A percentile compares a stretch with the other conserved stretches of the same genome.
Evolutionary conservation across 1,140 invertebrate species (phyloP).

Genomic region (Vanessa atalanta): DNA sequence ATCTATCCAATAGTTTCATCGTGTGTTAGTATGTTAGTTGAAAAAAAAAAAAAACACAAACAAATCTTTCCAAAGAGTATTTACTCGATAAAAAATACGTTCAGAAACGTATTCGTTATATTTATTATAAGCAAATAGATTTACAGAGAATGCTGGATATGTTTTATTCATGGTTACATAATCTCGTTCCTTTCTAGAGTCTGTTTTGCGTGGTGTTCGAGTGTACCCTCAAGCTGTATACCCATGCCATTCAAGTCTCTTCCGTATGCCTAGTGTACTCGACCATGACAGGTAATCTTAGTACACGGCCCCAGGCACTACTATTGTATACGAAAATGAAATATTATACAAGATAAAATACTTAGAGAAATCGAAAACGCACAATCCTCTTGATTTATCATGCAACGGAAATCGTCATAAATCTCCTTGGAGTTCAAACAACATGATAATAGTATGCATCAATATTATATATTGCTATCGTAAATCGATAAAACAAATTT

Average conservation of each 20-base stretch:
- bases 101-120: neutral
- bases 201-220: slow-evolving; percentile 9
- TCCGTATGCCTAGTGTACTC: slow-evolving; percentile 19
- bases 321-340: slow-evolving; percentile 40
- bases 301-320: slow-evolving; percentile 30
- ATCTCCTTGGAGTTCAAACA: slow-evolving; percentile 35
- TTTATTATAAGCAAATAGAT: neutral
- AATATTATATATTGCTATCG: neutral
- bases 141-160: neutral
- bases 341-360: slow-evolving; percentile 43
- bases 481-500: neutral
- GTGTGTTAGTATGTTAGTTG: too few relatives aligned
- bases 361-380: slow-evolving; percentile 45
- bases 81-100: too few relatives aligned
- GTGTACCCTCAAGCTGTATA: slow-evolving; percentile 29
- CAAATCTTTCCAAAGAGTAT: too few relatives aligned
- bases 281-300: slow-evolving; percentile 32
- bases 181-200: slow-evolving; percentile 20
- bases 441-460: slow-evolving; percentile 32
- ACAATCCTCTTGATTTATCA: slow-evolving; percentile 39
- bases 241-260: slow-evolving; percentile 27
- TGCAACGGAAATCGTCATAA: slow-evolving; percentile 37
- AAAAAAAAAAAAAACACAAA: too few relatives aligned
- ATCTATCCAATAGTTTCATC: too few relatives aligned
- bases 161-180: slow-evolving; percentile 20